Evolutionary conservation across 2,797 vertebrate genomes (phyloP).

Genomic region (Acrocephalus scirpaceus): DNA sequence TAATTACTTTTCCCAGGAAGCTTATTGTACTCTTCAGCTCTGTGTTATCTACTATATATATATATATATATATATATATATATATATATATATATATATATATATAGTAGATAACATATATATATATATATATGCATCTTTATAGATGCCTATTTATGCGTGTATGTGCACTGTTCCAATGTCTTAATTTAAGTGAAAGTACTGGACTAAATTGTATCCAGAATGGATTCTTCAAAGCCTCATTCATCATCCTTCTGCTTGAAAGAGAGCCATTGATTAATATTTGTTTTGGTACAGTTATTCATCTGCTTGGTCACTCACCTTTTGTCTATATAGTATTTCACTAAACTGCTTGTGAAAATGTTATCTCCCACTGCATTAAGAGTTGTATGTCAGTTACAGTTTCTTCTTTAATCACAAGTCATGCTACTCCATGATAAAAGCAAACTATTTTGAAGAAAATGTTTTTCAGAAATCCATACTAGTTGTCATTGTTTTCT

Average conservation of each 20-base stretch:
- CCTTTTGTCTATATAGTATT: not conserved
- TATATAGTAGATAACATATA: too few species aligned
- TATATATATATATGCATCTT: not conserved
- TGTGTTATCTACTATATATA: not conserved
- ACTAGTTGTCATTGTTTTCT: not conserved
- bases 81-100: not conserved
- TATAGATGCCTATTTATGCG: not conserved
- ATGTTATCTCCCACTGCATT: not conserved
- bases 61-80: too few species aligned
- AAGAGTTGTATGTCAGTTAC: not conserved
- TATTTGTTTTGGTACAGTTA: not conserved
- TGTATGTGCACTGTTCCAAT: not conserved
- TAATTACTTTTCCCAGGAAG: not conserved
- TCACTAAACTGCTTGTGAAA: not conserved
- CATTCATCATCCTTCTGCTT: not conserved
- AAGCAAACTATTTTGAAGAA: not conserved
- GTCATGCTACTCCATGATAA: not conserved
- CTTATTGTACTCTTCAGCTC: not conserved
- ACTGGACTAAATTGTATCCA: not conserved
- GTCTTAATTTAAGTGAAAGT: not conserved
- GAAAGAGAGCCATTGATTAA: not conserved
- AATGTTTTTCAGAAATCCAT: not conserved
- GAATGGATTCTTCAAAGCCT: not conserved
- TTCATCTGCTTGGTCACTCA: not conserved
- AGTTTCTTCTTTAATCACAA: not conserved